Percentiles rank a stretch among this genome's conserved stretches.
Evolutionary conservation across 2,888 invertebrate genomes (phyloP).

Genomic region (Meta bourneti): DNA sequence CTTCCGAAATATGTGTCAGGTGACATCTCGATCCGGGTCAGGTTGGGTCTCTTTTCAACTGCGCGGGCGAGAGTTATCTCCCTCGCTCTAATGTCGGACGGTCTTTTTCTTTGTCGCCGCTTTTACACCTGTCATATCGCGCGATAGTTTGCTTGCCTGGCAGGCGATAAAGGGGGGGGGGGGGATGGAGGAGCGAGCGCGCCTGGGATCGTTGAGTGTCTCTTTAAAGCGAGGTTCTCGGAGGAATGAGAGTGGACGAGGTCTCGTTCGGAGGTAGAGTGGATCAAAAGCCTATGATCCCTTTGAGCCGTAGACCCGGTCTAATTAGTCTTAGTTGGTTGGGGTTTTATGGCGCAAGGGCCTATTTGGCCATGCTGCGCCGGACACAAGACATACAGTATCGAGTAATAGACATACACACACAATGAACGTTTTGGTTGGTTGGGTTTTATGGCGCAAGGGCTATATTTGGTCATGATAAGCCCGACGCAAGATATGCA

Average conservation of each 20-base stretch:
- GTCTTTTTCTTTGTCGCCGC: conserved; percentile 34
- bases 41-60: background rate
- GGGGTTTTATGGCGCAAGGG: no score
- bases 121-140: conserved; percentile 54
- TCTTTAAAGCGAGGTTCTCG: conserved; percentile 17
- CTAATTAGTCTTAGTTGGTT: no score
- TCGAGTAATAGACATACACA: no score
- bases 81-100: conserved; percentile 28
- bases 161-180: background rate
- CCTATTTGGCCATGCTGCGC: no score
- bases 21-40: conserved; percentile 57
- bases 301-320: background rate
- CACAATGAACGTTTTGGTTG: no score
- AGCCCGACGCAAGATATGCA: no score
- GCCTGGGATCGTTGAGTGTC: conserved; percentile 18
- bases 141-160: background rate
- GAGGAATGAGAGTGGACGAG: background rate
- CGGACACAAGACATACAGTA: no score
- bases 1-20: conserved; percentile 62
- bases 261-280: background rate
- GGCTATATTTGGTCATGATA: no score
- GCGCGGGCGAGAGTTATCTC: conserved; percentile 34
- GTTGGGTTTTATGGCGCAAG: no score
- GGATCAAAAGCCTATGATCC: background rate
- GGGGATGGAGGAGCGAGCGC: background rate